A percentile compares a stretch with the other conserved stretches of the same genome.
These are phyloP conservation scores for Phataginus tetradactyla DNA, from an alignment of 2,797 vertebrate species.

Conservation along the genomic window DNA sequence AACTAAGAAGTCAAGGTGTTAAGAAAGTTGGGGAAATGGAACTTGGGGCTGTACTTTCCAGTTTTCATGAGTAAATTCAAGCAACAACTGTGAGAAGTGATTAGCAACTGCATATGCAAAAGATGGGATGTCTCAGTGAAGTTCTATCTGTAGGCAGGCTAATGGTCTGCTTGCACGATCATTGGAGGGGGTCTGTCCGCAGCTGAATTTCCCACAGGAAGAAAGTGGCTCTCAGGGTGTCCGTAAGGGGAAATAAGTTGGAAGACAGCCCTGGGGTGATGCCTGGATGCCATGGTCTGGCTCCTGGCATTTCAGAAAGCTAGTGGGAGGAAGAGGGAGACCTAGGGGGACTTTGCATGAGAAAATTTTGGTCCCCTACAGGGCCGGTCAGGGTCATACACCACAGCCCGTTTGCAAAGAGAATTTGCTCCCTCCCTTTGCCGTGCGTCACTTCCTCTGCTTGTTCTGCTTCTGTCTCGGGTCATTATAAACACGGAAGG, in stretches of 20 bases:
- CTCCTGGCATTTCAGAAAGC: neutral
- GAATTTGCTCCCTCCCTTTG: neutral
- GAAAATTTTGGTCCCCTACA: neutral
- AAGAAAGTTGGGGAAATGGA: neutral
- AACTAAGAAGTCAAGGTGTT: neutral
- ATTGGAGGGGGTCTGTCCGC: neutral
- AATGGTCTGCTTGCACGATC: too few relatives aligned
- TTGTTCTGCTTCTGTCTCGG: neutral
- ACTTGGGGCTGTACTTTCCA: neutral
- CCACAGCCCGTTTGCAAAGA: neutral
- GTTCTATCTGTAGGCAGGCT: neutral
- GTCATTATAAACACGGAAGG: neutral
- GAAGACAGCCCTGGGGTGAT: neutral
- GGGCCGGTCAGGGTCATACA: neutral
- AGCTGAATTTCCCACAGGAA: neutral
- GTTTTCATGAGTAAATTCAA: neutral
- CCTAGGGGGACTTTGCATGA: neutral
- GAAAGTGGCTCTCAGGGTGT: neutral
- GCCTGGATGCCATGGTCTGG: too few relatives aligned
- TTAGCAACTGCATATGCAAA: neutral
- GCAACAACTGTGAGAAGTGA: neutral
- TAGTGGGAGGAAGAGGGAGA: neutral
- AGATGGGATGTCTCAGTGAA: neutral
- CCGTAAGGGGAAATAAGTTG: neutral
- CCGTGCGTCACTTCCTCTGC: neutral